Evolutionary conservation across 2,888 invertebrate species (phyloP).

Genomic region (Meiosimyza platycephala): DNA sequence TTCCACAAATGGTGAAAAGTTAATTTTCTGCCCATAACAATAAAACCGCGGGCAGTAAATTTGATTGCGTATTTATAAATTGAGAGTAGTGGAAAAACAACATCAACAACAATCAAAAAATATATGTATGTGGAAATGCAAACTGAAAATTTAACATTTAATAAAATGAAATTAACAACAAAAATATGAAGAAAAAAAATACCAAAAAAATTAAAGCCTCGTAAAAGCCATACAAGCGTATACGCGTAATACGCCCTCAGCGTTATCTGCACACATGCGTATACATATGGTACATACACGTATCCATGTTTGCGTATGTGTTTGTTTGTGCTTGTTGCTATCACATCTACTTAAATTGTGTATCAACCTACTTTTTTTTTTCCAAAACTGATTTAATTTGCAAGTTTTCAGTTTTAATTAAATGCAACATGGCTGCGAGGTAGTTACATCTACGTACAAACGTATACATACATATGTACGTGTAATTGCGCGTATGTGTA

Average conservation of each 20-base stretch:
- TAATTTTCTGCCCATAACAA: conserved; percentile 38
- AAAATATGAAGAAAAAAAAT: neutral
- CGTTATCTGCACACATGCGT: neutral
- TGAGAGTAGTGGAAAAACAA: neutral
- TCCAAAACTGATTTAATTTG: conserved; percentile 46
- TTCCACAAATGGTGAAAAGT: conserved; percentile 24
- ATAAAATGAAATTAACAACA: neutral
- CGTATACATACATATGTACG: conserved; percentile 18
- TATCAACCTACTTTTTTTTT: conserved; percentile 12
- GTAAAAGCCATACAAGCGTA: neutral
- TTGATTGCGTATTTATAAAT: conserved; percentile 33
- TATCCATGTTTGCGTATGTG: neutral
- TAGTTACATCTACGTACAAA: conserved; percentile 27
- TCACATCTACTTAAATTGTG: conserved; percentile 19
- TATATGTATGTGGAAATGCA: neutral
- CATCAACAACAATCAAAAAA: conserved; percentile 13
- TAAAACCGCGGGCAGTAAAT: conserved; percentile 36
- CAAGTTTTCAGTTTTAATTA: conserved; percentile 62
- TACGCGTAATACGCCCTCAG: neutral
- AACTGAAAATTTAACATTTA: conserved; percentile 19
- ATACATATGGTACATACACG: neutral
- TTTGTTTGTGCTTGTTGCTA: neutral
- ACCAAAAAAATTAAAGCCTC: neutral
- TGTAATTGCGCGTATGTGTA: no score
- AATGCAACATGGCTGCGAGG: conserved; percentile 57